Evolutionary conservation across 2,888 invertebrate genomes (phyloP).

Genomic region (Erynnis tages): DNA sequence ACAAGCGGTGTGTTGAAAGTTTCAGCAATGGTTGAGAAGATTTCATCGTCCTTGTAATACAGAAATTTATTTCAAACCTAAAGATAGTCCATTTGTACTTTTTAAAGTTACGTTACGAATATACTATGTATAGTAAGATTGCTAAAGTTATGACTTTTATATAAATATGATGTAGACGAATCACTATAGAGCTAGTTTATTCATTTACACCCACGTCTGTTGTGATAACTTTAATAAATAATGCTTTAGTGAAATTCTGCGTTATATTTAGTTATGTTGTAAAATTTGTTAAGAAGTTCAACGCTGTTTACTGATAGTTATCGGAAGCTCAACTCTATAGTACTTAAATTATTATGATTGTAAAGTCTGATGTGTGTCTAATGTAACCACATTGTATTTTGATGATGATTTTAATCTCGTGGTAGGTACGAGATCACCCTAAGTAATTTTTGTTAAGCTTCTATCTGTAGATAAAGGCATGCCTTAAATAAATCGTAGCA

Average conservation of each 20-base stretch:
- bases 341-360: conserved; percentile 41
- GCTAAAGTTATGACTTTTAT: conserved; percentile 54
- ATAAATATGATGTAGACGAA: conserved; percentile 47
- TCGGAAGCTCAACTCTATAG: conserved; percentile 69
- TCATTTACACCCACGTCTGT: conserved; percentile 52
- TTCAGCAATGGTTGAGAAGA: neutral
- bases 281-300: neutral
- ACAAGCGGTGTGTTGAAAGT: neutral
- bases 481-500: conserved; percentile 17
- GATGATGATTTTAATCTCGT: neutral
- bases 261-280: conserved; percentile 21
- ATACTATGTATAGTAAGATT: conserved; percentile 52
- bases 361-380: conserved; percentile 42
- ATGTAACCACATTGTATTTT: conserved; percentile 19
- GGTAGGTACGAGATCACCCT: conserved; percentile 4
- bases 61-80: conserved; percentile 76
- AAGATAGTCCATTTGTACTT: conserved; percentile 61
- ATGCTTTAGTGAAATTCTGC: conserved; percentile 33
- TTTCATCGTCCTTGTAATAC: conserved; percentile 30
- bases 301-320: conserved; percentile 42
- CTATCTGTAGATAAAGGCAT: conserved; percentile 14
- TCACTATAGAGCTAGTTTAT: conserved; percentile 55
- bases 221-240: conserved; percentile 54
- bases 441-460: conserved; percentile 13
- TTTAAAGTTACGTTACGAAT: conserved; percentile 51